A percentile compares a stretch with the other conserved stretches of the same genome.
These are phyloP conservation scores for Leptinotarsa tumamoca DNA, from an alignment of 2,888 invertebrate species.

Conservation along the genomic window DNA sequence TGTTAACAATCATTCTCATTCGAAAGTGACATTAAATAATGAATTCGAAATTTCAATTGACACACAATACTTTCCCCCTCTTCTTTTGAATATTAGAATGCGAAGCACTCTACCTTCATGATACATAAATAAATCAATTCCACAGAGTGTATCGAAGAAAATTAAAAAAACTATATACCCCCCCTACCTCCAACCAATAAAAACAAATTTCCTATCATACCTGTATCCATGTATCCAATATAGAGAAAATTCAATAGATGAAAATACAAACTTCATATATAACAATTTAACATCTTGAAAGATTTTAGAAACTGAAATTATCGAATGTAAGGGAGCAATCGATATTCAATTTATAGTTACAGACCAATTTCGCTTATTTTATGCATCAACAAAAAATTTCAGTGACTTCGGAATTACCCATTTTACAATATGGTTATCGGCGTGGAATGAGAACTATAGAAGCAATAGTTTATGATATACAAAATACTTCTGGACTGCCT, in stretches of 20 bases:
- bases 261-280: neutral
- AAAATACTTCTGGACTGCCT: neutral
- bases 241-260: neutral
- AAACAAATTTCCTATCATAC: conserved; percentile 1
- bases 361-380: too few relatives aligned
- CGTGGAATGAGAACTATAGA: neutral
- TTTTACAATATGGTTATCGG: neutral
- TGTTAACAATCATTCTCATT: conserved; percentile 10
- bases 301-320: too few relatives aligned
- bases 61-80: conserved; percentile 10
- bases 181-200: neutral
- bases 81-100: neutral
- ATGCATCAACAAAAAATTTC: too few relatives aligned
- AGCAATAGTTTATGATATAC: neutral
- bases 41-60: conserved; percentile 18
- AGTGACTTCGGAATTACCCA: neutral
- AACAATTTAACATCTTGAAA: too few relatives aligned
- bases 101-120: neutral
- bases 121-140: conserved; percentile 11
- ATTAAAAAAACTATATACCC: neutral
- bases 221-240: conserved; percentile 11
- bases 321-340: too few relatives aligned
- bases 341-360: too few relatives aligned
- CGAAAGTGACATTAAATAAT: conserved; percentile 12
- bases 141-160: too few relatives aligned